Percentiles rank a stretch among this genome's conserved stretches.
phyloP scores from a whole-genome alignment of 2,113 vertebrate genomes.

The Channa maculata region DNA sequence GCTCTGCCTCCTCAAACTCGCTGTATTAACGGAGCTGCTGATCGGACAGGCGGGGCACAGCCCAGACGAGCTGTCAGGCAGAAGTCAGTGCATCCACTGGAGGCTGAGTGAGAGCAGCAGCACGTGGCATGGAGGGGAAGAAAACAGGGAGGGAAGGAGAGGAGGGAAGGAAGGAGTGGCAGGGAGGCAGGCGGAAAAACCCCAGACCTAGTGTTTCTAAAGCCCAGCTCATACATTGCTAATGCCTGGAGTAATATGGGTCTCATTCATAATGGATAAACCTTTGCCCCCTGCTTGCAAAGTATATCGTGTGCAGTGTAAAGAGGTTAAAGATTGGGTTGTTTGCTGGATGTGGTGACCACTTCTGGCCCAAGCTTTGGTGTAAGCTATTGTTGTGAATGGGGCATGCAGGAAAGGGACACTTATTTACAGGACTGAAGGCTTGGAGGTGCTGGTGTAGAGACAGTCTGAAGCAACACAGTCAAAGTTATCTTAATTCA shows the following conservation, averaged over 20 bases:
- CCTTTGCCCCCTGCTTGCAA: conserved; percentile 66
- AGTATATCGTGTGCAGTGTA: conserved; percentile 79
- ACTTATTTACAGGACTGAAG: conserved; percentile 2
- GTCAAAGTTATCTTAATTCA: conserved; percentile 14
- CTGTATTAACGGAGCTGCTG: conserved; percentile 9
- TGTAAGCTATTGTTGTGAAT: conserved; percentile 43
- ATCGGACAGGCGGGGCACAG: conserved; percentile 55
- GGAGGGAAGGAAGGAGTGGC: conserved; percentile 44
- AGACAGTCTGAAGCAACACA: conserved; percentile 16
- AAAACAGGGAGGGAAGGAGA: conserved; percentile 36
- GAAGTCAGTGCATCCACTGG: conserved; percentile 30
- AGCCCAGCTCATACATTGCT: conserved; percentile 84
- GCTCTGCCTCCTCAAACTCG: conserved; percentile 56
- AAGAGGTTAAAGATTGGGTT: conserved; percentile 81
- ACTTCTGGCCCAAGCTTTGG: conserved; percentile 59
- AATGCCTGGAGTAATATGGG: conserved; percentile 82
- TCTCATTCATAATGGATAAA: conserved; percentile 84
- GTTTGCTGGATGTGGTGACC: conserved; percentile 72
- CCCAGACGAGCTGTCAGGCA: conserved; percentile 63
- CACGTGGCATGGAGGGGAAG: conserved; percentile 57
- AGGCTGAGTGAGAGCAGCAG: conserved; percentile 61
- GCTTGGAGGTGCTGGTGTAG: conserved; percentile 7
- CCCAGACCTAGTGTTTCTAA: conserved; percentile 77
- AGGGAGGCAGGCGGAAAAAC: conserved; percentile 63
- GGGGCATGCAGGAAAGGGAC: conserved; percentile 40